These are phyloP conservation scores for Phyllotreta striolata DNA, from an alignment of 2,888 invertebrate genomes.

Conservation along the genomic window DNA sequence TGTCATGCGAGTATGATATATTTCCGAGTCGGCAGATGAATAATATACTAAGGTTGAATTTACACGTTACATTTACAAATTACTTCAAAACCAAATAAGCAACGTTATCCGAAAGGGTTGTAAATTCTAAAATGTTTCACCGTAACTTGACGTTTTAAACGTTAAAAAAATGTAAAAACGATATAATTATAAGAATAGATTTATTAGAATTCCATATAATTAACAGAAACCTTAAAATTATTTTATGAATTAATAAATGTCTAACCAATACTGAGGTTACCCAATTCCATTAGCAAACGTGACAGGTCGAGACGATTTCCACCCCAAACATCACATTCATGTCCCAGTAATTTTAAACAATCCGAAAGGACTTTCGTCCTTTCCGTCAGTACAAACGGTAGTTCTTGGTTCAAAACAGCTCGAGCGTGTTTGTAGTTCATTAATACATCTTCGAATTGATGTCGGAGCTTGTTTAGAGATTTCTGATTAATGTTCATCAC, in stretches of 20 bases:
- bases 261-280: constrained; percentile 18
- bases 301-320: constrained; percentile 27
- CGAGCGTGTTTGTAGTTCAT: constrained; percentile 54
- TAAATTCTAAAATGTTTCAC: neutral
- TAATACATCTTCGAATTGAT: constrained; percentile 55
- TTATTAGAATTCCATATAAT: constrained; percentile 15
- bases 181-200: constrained; percentile 3
- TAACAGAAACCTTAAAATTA: constrained; percentile 24
- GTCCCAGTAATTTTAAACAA: constrained; percentile 43
- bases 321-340: constrained; percentile 37
- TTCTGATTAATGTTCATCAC: constrained; percentile 51
- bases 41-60: constrained; percentile 1
- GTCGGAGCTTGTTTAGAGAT: constrained; percentile 52
- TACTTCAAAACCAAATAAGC: neutral
- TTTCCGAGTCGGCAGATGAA: constrained; percentile 2
- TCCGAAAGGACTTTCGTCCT: constrained; percentile 44
- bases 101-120: neutral
- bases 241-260: constrained; percentile 9
- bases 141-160: no score
- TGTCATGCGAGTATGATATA: constrained; percentile 11
- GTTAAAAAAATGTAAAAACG: no score
- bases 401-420: constrained; percentile 50
- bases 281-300: constrained; percentile 30
- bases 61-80: constrained; percentile 4
- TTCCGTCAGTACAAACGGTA: constrained; percentile 49